A percentile compares a stretch with the other conserved stretches of the same genome.
Evolutionary conservation across 2,113 vertebrate species (phyloP).

Genomic region (Archilochus colubris): DNA sequence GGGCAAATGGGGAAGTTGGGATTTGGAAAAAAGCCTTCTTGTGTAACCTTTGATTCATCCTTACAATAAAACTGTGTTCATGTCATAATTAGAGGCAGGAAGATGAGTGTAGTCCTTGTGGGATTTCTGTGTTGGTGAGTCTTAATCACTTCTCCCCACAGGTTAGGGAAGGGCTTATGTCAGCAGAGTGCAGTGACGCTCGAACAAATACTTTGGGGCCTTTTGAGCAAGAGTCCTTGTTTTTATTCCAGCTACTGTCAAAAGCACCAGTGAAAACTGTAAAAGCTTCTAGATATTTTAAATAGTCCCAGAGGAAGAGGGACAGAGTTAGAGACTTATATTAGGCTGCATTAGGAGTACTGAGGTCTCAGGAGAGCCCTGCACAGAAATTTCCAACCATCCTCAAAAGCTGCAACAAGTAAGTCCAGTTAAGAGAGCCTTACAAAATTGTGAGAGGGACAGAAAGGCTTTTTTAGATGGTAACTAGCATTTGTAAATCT

Average conservation of each 20-base stretch:
- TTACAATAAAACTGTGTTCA: neutral
- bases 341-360: neutral
- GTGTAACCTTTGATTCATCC: slow-evolving; percentile 46
- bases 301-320: slow-evolving; percentile 10
- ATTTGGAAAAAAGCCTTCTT: slow-evolving; percentile 19
- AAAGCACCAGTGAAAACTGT: neutral
- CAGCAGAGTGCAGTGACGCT: neutral
- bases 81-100: slow-evolving; percentile 25
- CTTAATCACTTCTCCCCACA: slow-evolving; percentile 25
- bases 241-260: slow-evolving; percentile 44
- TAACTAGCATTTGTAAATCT: neutral
- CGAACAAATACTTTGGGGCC: slow-evolving; percentile 1
- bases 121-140: slow-evolving; percentile 28
- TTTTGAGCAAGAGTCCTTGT: neutral
- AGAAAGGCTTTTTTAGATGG: neutral
- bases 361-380: neutral
- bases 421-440: neutral
- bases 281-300: slow-evolving; percentile 31
- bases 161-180: neutral
- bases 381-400: neutral
- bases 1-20: neutral
- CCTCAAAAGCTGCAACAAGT: neutral
- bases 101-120: slow-evolving; percentile 28
- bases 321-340: neutral
- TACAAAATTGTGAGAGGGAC: neutral